Conservation (phyloP, 2,113 vertebrate genomes). For the Parus major region DNA sequence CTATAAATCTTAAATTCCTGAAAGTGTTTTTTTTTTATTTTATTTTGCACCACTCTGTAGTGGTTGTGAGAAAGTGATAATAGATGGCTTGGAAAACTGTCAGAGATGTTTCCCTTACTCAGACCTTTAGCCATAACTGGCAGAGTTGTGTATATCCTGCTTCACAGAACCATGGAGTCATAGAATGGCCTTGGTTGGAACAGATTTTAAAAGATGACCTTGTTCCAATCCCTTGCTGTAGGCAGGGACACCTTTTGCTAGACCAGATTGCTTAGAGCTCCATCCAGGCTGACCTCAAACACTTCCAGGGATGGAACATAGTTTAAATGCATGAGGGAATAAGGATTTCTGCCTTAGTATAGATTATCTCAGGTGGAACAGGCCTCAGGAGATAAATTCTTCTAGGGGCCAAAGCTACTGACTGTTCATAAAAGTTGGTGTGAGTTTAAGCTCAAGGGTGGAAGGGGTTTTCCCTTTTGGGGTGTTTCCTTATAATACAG, state of each 20-base stretch:
- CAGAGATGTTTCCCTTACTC: not conserved
- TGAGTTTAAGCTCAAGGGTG: not conserved
- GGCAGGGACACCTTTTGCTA: not conserved
- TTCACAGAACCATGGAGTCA: not conserved
- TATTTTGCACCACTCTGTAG: not conserved
- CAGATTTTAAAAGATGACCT: not conserved
- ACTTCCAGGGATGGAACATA: not conserved
- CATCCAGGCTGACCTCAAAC: rapidly evolving
- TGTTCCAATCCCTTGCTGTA: not conserved
- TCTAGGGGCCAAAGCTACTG: not conserved
- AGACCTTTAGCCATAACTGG: not conserved
- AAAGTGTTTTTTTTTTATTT: not conserved
- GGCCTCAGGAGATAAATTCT: not conserved
- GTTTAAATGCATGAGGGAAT: not conserved
- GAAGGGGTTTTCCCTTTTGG: not conserved
- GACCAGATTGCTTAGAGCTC: not conserved
- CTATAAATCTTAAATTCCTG: not conserved
- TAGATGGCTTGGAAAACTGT: not conserved
- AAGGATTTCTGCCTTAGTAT: not conserved
- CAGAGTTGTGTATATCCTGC: not conserved
- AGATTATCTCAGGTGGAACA: not conserved
- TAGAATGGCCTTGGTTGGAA: not conserved
- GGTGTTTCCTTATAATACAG: not conserved
- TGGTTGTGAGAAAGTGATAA: not conserved
- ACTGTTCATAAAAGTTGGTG: not conserved